Base-by-base conservation (phyloP, 2,113 vertebrate species). In the Hippopotamus amphibius region DNA sequence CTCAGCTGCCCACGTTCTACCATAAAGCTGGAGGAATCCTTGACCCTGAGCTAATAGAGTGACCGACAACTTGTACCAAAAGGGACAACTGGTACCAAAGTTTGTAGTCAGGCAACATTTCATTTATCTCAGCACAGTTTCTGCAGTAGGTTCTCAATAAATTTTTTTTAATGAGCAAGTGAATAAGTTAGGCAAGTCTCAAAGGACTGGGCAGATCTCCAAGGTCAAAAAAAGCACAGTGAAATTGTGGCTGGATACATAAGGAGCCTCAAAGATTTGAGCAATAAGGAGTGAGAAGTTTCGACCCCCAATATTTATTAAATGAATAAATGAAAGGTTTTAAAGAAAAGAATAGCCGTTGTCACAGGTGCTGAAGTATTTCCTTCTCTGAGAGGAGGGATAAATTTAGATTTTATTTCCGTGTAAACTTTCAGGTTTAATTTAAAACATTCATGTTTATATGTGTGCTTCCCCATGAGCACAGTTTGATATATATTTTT, bases 401-500 rank as follows among this genome's bases (percentile, higher is more conserved):
- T 90, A 83, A 69, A 28, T 63, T 85, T 85, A 92, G 65, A 89
- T 69, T 48, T 81, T 90, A 83, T 46, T 94, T 82, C 26, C 93
- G 10, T 91, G 22, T 65, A 92, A 88, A 81, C 13, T 48, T 92
- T 71, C 15, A 89, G 43, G 26, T 87, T 95, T 95, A 88, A 79
- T 71, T 87, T 93, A 88, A 74, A 55, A 41, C 46, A 59, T 72
- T 89, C 17, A 69, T 69, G 16, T 95, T 93, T 97, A 82, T 68
- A 76, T 96, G 24, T 65, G 28, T 92, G 48, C 53, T 71, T 96
- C 26, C n/a, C 28, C 86, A 41, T 92, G 30, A 79, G 12, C 24
- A 92, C 74, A 68, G 28, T 74, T 95, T 93, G 57, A 88, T 96
- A 46, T 7, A 77, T 15, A 90, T 71, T 95, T 94, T 96, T 24